Evolutionary conservation across 2,113 vertebrate species (phyloP).

Genomic region (Anoplopoma fimbria): DNA sequence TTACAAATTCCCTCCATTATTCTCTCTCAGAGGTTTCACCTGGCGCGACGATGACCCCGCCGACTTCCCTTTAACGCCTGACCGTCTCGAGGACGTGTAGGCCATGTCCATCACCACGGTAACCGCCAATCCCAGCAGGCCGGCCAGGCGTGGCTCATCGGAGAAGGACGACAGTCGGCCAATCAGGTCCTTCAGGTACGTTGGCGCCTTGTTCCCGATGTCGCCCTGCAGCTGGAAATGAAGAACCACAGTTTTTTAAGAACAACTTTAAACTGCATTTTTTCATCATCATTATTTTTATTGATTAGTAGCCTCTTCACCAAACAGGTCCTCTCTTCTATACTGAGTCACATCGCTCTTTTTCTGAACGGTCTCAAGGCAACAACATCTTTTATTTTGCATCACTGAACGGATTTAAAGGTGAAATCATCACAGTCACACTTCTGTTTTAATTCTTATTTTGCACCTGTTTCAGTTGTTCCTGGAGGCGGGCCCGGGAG

Average conservation of each 20-base stretch:
- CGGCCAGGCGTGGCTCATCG: constrained; percentile 73
- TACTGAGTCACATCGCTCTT: no score
- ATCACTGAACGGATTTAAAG: no score
- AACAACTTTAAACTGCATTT: constrained; percentile 9
- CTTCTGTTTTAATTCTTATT: neutral
- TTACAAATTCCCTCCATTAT: no score
- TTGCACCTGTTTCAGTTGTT: constrained; percentile 68
- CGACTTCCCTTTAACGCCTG: constrained; percentile 50
- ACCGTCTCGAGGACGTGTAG: constrained; percentile 52
- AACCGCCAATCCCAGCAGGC: constrained; percentile 73
- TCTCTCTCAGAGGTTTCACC: constrained; percentile 57
- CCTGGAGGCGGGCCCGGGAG: constrained; percentile 50
- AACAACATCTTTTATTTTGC: no score
- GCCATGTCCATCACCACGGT: constrained; percentile 78
- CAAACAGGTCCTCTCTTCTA: no score
- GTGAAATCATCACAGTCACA: neutral
- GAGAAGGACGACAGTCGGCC: constrained; percentile 71
- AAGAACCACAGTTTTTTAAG: no score
- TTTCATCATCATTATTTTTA: constrained; percentile 22
- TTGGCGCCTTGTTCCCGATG: constrained; percentile 66
- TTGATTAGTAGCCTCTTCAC: no score
- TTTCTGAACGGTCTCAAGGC: no score
- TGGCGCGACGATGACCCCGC: constrained; percentile 55
- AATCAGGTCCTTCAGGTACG: constrained; percentile 79
- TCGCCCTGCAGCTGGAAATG: constrained; percentile 62